Base-by-base conservation (phyloP, 1,140 invertebrate genomes). In the Listronotus bonariensis region DNA sequence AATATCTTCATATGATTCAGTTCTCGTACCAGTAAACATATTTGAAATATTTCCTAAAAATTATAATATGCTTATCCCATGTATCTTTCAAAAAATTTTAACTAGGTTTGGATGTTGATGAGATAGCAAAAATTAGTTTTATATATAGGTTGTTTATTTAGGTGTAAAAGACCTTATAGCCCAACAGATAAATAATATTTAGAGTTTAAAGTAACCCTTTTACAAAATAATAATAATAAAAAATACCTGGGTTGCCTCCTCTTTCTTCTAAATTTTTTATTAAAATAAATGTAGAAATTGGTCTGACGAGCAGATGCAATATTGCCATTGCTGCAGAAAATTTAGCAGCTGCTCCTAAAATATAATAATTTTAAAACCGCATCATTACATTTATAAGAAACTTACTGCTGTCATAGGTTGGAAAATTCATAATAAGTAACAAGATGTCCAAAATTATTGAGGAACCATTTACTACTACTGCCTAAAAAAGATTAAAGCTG, bases 291-390 rank as follows among this genome's bases (percentile, higher is more conserved):
- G 60, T 64, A 26, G 54, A 45, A 32, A 68, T 43, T 6, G 67
- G 67, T 15, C 67, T 57, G 12, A 49, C 38, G 9, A 68, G 20
- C 26, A 68, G 45, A 64, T 68, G 67, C 32, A 68, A 41, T 20
- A 68, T 60, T 10, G 60, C 67, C 46, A 64, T 68, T 46, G 67
- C 67, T 31, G 55, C 67, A 11, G 67, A 63, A 55, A 68, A 68
- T 38, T 63, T 68, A 43, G 55, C 32, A 34, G 46, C 48, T 40
- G 60, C 60, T 14, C 52, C 67, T 68, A 46, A 38, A 68, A 68
- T 11, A 14, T 8, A 40, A 1, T 15, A 52, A 2, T 48, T 14
- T 8, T 11, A 59, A 46, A 10, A 36, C 7, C 15, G 6, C 11
- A 32, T 31, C 11, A 43, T n/a, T 34, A 53, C 8, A 32, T 31